phyloP scores from a whole-genome alignment of 2,113 vertebrate species.

The Melanotaenia duboulayi region DNA sequence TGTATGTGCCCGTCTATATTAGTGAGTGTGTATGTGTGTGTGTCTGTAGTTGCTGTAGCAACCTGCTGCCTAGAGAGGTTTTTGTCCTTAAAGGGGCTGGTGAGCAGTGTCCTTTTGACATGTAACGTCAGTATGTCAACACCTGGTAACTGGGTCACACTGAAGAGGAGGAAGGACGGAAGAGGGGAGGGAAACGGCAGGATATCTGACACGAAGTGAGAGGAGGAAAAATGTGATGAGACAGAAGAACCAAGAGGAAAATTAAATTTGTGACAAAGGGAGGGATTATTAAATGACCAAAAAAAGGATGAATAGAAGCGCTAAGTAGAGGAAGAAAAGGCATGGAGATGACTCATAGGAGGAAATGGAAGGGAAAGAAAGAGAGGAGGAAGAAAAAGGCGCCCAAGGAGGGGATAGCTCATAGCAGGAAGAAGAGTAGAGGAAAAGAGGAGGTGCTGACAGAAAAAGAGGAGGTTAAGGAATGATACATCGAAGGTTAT shows the following conservation, averaged over 20 bases:
- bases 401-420: background rate
- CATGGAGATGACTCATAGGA: background rate
- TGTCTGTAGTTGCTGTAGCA: conserved; percentile 35
- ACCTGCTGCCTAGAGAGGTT: conserved; percentile 29
- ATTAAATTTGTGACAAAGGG: background rate
- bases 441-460: background rate
- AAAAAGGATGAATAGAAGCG: background rate
- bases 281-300: background rate
- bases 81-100: conserved; percentile 5
- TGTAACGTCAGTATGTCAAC: background rate
- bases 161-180: background rate
- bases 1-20: conserved; percentile 8
- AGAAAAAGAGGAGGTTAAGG: background rate
- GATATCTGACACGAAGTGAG: background rate
- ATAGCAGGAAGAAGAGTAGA: background rate
- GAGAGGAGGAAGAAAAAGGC: background rate
- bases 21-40: background rate
- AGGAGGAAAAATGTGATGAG: background rate
- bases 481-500: background rate
- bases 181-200: background rate
- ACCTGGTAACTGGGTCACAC: conserved; percentile 19
- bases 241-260: background rate
- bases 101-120: background rate
- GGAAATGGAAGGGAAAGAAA: background rate
- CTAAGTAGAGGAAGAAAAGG: background rate